Evolutionary conservation across 2,113 vertebrate genomes (phyloP).

Genomic region (Eretmochelys imbricata): DNA sequence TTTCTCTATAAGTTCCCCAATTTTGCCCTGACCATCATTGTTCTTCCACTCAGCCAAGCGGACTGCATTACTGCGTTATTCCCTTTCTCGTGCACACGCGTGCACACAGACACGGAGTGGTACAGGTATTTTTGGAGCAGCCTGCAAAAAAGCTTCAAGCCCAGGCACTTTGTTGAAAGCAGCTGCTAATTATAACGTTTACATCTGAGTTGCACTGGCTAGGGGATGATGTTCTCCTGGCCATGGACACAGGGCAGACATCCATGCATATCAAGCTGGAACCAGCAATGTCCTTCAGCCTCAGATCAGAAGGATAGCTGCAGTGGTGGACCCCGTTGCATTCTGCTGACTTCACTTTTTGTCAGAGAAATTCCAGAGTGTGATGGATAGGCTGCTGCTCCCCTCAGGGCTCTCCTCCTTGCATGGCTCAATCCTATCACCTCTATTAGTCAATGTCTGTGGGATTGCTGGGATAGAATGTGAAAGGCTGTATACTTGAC

Average conservation of each 20-base stretch:
- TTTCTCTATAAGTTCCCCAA: neutral
- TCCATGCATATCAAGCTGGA: neutral
- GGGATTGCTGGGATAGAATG: neutral
- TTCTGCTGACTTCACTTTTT: neutral
- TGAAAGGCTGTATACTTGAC: neutral
- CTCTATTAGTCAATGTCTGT: neutral
- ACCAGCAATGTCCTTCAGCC: neutral
- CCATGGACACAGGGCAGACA: neutral
- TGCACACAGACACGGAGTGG: neutral
- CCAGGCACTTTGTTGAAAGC: neutral
- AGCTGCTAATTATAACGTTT: neutral
- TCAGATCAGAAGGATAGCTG: neutral
- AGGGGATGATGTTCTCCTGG: neutral
- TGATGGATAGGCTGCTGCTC: neutral
- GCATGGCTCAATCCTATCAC: neutral
- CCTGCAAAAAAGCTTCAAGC: neutral
- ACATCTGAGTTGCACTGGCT: neutral
- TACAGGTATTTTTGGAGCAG: too few relatives aligned
- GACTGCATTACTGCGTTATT: neutral
- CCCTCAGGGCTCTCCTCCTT: neutral
- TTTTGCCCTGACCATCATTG: neutral
- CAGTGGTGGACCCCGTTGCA: neutral
- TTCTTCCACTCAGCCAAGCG: neutral
- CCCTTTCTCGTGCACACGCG: too few relatives aligned
- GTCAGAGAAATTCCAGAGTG: neutral